Conservation (phyloP, 2,888 invertebrate species). For the Macroteleia sp. region DNA sequence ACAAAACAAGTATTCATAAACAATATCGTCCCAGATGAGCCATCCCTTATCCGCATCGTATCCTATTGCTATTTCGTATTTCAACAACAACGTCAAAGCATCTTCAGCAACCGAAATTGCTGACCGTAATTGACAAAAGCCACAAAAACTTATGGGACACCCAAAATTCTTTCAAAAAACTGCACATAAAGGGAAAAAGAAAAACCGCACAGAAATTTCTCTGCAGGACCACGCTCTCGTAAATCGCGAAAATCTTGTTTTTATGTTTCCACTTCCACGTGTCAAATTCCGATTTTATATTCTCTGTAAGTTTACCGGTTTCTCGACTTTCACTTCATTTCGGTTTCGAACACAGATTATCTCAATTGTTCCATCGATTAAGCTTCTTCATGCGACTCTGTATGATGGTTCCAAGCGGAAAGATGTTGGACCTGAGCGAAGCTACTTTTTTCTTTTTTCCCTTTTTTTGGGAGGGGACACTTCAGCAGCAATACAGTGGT, state of each 20-base stretch:
- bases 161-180: not conserved
- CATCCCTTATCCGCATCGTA: slow-evolving; percentile 29
- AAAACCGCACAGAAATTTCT: too few species aligned
- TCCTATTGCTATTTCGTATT: not conserved
- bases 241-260: slow-evolving; percentile 38
- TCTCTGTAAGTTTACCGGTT: slow-evolving; percentile 49
- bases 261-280: slow-evolving; percentile 52
- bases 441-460: too few species aligned
- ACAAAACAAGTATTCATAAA: too few species aligned
- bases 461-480: too few species aligned
- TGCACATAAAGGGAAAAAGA: slow-evolving; percentile 3
- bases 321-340: slow-evolving; percentile 60
- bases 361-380: slow-evolving; percentile 21
- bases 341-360: slow-evolving; percentile 28
- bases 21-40: too few species aligned
- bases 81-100: not conserved
- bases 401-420: too few species aligned
- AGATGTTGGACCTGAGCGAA: too few species aligned
- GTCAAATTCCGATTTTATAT: slow-evolving; percentile 51
- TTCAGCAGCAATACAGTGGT: too few species aligned
- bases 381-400: too few species aligned
- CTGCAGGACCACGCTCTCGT: slow-evolving; percentile 26
- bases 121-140: too few species aligned
- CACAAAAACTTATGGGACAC: too few species aligned
- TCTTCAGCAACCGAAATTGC: too few species aligned